Evolutionary conservation across 2,797 vertebrate species (phyloP).

Genomic region (Mormyrops boulengeri): DNA sequence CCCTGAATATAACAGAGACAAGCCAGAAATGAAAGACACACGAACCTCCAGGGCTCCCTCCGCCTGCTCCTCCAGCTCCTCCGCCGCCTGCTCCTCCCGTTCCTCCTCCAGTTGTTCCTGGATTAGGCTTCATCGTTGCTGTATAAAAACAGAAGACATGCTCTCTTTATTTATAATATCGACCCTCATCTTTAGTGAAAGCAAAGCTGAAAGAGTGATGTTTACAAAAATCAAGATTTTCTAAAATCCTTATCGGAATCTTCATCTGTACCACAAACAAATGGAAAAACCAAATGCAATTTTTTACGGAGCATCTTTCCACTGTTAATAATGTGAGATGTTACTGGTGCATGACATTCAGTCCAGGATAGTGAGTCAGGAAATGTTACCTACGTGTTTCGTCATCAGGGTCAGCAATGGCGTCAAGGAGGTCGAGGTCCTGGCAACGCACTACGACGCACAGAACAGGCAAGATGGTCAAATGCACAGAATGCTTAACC

Average conservation of each 20-base stretch:
- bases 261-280: background rate
- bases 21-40: background rate
- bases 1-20: background rate
- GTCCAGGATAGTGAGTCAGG: background rate
- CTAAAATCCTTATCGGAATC: background rate
- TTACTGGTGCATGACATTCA: background rate
- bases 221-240: background rate
- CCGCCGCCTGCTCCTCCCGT: background rate
- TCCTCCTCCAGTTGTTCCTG: background rate
- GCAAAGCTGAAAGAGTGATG: background rate
- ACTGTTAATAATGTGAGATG: background rate
- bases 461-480: background rate
- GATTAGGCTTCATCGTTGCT: background rate
- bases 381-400: background rate
- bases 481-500: background rate
- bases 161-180: background rate
- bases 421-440: background rate
- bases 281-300: background rate
- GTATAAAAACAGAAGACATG: background rate
- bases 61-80: background rate
- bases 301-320: background rate
- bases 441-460: background rate
- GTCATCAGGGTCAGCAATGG: background rate
- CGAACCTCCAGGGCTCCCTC: background rate
- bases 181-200: background rate